Conservation (phyloP, 2,888 invertebrate species). For the Alcis repandata region DNA sequence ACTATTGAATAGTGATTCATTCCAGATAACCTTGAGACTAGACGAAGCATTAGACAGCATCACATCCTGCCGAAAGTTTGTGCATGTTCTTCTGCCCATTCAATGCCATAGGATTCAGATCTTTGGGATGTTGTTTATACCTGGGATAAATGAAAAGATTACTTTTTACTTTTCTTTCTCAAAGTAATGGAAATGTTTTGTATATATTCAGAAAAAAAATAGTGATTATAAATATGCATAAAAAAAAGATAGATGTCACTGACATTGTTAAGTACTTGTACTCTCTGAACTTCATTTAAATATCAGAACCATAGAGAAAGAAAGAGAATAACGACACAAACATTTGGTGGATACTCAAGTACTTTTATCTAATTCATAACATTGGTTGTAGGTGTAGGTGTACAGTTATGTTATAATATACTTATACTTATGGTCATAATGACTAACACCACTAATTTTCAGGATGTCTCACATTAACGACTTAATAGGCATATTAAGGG, state of each 20-base stretch:
- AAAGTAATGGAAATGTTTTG: no score
- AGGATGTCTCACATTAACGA: slow-evolving; percentile 89
- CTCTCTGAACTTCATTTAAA: no score
- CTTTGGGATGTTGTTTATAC: background rate
- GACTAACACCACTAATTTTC: slow-evolving; percentile 52
- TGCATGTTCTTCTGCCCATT: background rate
- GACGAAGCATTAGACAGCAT: background rate
- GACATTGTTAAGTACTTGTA: no score
- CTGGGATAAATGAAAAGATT: no score
- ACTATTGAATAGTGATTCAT: no score
- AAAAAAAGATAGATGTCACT: no score
- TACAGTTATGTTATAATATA: no score
- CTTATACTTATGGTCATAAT: background rate
- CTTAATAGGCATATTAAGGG: slow-evolving; percentile 89
- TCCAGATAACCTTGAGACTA: background rate
- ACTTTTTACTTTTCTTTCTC: background rate
- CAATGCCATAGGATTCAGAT: background rate
- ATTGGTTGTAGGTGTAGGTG: background rate
- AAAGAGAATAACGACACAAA: no score
- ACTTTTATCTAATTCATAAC: background rate
- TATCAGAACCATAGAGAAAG: no score
- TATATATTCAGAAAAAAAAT: no score
- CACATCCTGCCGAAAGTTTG: background rate
- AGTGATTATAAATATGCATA: background rate
- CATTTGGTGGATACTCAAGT: no score